Evolutionary conservation across 2,113 vertebrate genomes (phyloP).

Genomic region (Notiomystis cincta): DNA sequence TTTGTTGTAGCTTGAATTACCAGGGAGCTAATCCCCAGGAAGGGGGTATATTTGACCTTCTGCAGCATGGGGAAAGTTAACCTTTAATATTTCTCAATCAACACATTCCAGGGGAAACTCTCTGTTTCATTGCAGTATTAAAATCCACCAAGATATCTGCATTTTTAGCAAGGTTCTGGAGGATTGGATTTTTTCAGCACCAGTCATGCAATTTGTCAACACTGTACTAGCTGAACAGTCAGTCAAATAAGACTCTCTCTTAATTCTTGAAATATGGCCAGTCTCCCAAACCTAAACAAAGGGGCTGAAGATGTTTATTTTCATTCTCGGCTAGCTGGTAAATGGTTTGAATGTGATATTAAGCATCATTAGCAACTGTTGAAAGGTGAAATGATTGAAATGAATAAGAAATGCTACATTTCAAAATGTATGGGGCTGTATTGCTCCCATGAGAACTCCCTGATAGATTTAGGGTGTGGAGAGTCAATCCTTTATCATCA

Average conservation of each 20-base stretch:
- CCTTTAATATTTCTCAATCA: slow-evolving; percentile 41
- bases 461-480: background rate
- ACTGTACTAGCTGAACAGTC: background rate
- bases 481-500: slow-evolving; percentile 18
- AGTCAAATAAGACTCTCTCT: background rate
- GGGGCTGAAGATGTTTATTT: background rate
- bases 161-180: background rate
- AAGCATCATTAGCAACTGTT: slow-evolving; percentile 2
- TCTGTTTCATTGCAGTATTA: background rate
- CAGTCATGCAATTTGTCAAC: background rate
- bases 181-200: background rate
- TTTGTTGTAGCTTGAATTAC: slow-evolving; percentile 52
- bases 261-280: background rate
- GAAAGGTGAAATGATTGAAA: slow-evolving; percentile 36
- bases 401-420: slow-evolving; percentile 4
- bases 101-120: background rate
- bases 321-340: slow-evolving; percentile 21
- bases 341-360: background rate
- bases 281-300: slow-evolving; percentile 2
- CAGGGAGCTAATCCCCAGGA: slow-evolving; percentile 33
- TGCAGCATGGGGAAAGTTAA: slow-evolving; percentile 27
- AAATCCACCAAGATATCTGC: background rate
- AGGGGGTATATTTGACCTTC: slow-evolving; percentile 50
- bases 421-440: background rate
- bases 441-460: background rate